Evolutionary conservation across 2,888 invertebrate species (phyloP).

Genomic region (Drosophila paramelanica): DNA sequence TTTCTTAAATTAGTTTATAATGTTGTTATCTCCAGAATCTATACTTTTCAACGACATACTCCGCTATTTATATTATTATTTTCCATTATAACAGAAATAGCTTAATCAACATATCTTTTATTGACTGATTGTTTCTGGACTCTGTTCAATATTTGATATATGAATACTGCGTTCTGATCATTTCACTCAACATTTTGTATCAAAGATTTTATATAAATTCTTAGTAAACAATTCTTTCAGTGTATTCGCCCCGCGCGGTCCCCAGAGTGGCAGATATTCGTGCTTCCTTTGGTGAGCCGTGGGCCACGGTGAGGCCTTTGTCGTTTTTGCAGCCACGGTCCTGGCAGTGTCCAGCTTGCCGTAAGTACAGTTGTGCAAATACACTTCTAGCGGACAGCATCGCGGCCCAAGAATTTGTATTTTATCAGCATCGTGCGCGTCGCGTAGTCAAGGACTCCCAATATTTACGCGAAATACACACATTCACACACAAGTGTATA

Average conservation of each 20-base stretch:
- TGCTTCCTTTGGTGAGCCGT: conserved; percentile 70
- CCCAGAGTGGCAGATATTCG: conserved; percentile 55
- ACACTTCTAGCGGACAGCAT: conserved; percentile 77
- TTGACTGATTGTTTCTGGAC: no score
- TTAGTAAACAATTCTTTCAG: conserved; percentile 20
- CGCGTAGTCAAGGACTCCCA: conserved; percentile 82
- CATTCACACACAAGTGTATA: conserved; percentile 29
- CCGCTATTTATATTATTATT: no score
- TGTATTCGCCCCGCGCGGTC: conserved; percentile 43
- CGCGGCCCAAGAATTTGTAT: conserved; percentile 80
- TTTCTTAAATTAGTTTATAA: no score
- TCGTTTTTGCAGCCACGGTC: conserved; percentile 43
- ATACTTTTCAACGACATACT: no score
- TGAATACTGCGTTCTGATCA: no score
- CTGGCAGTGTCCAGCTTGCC: conserved; percentile 70
- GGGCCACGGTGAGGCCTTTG: conserved; percentile 61
- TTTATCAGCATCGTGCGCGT: conserved; percentile 81
- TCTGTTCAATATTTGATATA: no score
- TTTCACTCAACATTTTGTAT: no score
- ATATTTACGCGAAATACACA: conserved; percentile 79
- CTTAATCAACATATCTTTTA: no score
- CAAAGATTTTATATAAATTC: no score
- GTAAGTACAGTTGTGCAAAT: conserved; percentile 81
- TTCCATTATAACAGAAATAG: no score
- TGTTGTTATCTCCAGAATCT: no score